Conservation (phyloP, 1,140 invertebrate species). For the Bicyclus anynana region DNA sequence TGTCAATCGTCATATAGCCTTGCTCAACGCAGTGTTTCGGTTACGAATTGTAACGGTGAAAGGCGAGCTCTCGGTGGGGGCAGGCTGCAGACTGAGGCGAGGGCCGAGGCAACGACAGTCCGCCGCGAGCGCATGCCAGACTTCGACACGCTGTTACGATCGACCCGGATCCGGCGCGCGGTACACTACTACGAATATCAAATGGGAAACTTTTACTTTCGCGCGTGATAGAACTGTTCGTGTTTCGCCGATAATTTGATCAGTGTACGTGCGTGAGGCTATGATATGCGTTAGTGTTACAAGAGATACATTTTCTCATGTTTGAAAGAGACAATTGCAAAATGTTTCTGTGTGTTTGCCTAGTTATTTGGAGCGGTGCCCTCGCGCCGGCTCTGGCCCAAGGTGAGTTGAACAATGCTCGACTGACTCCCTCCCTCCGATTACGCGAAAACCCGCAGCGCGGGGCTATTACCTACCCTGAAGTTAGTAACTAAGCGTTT, state of each 20-base stretch:
- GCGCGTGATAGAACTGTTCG: conserved; percentile 37
- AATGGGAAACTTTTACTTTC: conserved; percentile 65
- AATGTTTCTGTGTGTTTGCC: conserved; percentile 59
- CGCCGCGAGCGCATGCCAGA: conserved; percentile 38
- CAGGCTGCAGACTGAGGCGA: conserved; percentile 13
- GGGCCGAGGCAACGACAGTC: conserved; percentile 38
- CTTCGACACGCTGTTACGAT: conserved; percentile 19
- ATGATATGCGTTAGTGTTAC: conserved; percentile 53
- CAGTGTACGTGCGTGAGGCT: conserved; percentile 39
- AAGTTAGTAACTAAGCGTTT: background rate
- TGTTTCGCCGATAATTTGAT: conserved; percentile 24
- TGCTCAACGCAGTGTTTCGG: conserved; percentile 62
- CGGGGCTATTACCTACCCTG: conserved; percentile 10
- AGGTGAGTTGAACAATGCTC: conserved; percentile 66
- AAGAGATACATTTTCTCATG: conserved; percentile 31
- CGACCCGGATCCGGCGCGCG: conserved; percentile 27
- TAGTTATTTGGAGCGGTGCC: conserved; percentile 63
- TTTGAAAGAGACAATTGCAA: conserved; percentile 50
- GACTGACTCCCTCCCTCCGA: conserved; percentile 42
- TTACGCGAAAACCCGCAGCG: conserved; percentile 38
- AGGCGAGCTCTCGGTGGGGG: conserved; percentile 58
- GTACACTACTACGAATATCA: conserved; percentile 26
- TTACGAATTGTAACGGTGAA: conserved; percentile 72
- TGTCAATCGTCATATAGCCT: conserved; percentile 72
- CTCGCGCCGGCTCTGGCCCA: conserved; percentile 57